Evolutionary conservation across 2,113 vertebrate genomes (phyloP), one percentile per base, ranked within the genome.

Genomic region (Dromaius novaehollandiae): DNA sequence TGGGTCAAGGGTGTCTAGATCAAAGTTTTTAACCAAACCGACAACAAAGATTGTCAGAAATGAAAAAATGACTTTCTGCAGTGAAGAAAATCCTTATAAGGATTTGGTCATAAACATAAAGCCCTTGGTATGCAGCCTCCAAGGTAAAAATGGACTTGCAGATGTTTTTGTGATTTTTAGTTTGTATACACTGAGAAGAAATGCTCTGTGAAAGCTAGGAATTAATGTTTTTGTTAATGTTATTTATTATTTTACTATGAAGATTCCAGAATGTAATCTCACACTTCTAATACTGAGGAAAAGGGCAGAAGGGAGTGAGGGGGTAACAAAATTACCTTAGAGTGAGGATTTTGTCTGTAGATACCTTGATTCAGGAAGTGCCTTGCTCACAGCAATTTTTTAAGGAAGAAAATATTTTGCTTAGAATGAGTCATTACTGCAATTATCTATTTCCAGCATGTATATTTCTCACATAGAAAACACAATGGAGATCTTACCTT

Each of bases 401-500:
- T 24, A 82, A 77, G 24, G 25, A 83, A 90, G 7, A 91, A 73
- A 80, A 38, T 55, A 83, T 69, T 91, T 83, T 71, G 6, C 19
- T 82, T 65, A 53, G 82, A 92, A 36, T 82, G 5, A 90, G 56
- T 73, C 75, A 83, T 70, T 86, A 50, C 36, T 79, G 53, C 42
- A 80, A 32, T 87, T 71, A 71, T 73, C 48, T 95, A 17, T 82
- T 96, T 94, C 34, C n/a, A 94, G 78, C 32, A 28, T 74, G 30
- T 78, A 28, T 89, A 69, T 91, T 95, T 97, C 93, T 75, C 36
- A 50, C 26, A 3, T 40, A 78, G 51, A 24, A 69, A 91, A 60
- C 60, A 96, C 88, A 91, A 82, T 60, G 56, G 82, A 84, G 77
- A n/a, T 34, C 85, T 93, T 94, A 89, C 80, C 60, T 95, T 87